Base-by-base conservation (phyloP, 1,140 invertebrate genomes). In the Drosophila murphyi region DNA sequence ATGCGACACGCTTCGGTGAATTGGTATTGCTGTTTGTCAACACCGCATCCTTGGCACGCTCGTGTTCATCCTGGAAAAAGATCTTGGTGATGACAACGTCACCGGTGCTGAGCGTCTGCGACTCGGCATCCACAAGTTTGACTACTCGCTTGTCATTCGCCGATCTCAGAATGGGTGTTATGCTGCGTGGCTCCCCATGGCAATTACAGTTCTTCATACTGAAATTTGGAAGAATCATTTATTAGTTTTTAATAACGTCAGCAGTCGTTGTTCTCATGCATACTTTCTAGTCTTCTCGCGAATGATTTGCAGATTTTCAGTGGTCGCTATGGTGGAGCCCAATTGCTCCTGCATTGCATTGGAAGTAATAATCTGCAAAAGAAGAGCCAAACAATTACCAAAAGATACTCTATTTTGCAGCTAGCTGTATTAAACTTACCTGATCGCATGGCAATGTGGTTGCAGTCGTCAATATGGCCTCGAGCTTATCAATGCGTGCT, bases 61-160 rank as follows among this genome's bases (percentile, higher is more conserved):
- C 94, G 45, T 92, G 87, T 76, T 95, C 94, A 75, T 97, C 96
- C 52, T 95, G 95, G 92, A 97, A 96, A 93, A 95, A 97, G 78
- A 98, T 97, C 93, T 96, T 97, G 51, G 97, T 98, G 75, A 98
- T 97, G 31, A 98, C 97, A 91, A 98, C 97, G 92, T 98, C 97
- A 56, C 97, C 97, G n/a, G 97, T 98, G 83, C 97, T 97, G 10
- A 97, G 93, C 2, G 97, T 98, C 92, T 98, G 97, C 62, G 95
- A 96, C 31, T 94, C 95, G 31, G 95, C 93, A 73, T 92, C 89
- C 35, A 82, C 79, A 57, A 91, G 65, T 67, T 92, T 92, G 28
- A 92, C 77, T 50, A 90, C 5, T 5, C 74, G 70, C 56, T 80
- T 90, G 52, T 90, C 87, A 43, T 71, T 70, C 34, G 65, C 56